Percentiles rank a stretch among this genome's conserved stretches.
Evolutionary conservation across 2,113 vertebrate genomes (phyloP).

Genomic region (Syngnathus typhle): DNA sequence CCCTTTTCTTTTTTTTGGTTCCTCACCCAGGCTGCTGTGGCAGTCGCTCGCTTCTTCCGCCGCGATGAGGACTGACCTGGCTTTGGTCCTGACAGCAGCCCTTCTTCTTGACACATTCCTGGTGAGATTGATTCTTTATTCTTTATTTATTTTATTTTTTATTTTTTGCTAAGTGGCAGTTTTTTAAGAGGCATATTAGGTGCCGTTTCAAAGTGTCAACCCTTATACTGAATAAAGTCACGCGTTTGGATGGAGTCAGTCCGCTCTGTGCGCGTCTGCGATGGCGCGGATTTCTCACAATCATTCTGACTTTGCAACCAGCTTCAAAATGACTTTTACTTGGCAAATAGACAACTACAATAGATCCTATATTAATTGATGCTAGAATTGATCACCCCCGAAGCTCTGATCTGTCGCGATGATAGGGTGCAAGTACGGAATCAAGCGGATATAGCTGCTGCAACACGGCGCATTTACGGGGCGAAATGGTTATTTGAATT

Average conservation of each 20-base stretch:
- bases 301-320: conserved; percentile 22
- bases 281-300: conserved; percentile 18
- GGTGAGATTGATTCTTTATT: conserved; percentile 55
- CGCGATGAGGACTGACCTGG: conserved; percentile 69
- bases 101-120: conserved; percentile 63
- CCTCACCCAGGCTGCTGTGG: conserved; percentile 48
- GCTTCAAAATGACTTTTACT: conserved; percentile 17
- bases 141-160: not conserved
- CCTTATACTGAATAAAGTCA: conserved; percentile 28
- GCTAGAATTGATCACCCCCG: not conserved
- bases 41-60: conserved; percentile 43
- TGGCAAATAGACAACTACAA: not conserved
- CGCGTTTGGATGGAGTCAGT: conserved; percentile 19
- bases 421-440: not conserved
- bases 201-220: not conserved
- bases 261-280: conserved; percentile 15
- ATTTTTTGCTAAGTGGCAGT: not conserved
- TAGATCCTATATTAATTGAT: conserved; percentile 10
- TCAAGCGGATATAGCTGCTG: not conserved
- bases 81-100: conserved; percentile 64
- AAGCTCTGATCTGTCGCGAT: not conserved
- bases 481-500: not conserved
- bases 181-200: conserved; percentile 17
- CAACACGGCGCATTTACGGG: not conserved
- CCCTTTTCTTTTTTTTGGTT: conserved; percentile 34